Evolutionary conservation across 2,113 vertebrate genomes (phyloP).

Genomic region (Rhea pennata): DNA sequence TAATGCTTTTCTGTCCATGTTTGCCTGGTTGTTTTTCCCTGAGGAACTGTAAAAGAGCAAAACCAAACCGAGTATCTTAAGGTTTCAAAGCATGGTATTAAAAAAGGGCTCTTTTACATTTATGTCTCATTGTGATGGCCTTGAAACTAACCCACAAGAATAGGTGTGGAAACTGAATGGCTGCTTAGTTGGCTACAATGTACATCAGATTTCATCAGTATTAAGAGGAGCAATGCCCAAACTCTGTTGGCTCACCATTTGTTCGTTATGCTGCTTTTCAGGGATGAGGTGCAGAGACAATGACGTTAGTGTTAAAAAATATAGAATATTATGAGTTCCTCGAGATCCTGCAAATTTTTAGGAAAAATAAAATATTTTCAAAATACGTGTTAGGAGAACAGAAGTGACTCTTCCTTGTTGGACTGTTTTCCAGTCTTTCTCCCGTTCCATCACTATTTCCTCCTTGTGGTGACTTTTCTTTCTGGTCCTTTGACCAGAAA

Average conservation of each 20-base stretch:
- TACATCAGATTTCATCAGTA: not conserved
- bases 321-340: not conserved
- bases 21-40: not conserved
- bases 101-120: not conserved
- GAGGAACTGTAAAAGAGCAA: not conserved
- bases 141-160: accelerated
- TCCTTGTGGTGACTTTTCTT: not conserved
- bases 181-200: not conserved
- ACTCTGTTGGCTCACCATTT: not conserved
- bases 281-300: not conserved
- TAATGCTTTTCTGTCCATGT: not conserved
- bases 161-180: accelerated
- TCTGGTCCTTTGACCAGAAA: not conserved
- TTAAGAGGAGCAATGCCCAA: not conserved
- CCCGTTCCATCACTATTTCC: not conserved
- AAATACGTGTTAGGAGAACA: not conserved
- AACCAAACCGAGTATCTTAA: not conserved
- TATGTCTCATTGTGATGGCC: not conserved
- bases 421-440: not conserved
- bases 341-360: not conserved
- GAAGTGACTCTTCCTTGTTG: not conserved
- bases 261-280: not conserved
- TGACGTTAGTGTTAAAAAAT: not conserved
- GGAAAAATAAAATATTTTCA: not conserved
- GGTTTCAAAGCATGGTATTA: not conserved